Conservation (phyloP, 2,888 invertebrate genomes). For the Phasia obesa region DNA sequence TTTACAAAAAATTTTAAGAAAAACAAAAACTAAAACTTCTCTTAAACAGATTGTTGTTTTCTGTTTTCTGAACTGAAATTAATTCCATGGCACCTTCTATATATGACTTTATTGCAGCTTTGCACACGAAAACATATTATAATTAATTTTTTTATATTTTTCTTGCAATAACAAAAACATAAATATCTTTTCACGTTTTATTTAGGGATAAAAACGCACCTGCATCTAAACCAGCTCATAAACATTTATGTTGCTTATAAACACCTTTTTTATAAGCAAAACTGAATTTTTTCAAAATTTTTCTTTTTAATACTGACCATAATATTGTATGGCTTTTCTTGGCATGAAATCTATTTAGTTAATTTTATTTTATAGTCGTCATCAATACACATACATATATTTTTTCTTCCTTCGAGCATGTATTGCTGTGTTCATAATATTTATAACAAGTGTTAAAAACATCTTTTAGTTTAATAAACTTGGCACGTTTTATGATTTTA, state of each 20-base stretch:
- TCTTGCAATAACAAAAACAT: background rate
- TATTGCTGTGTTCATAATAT: conserved; percentile 34
- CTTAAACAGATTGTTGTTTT: background rate
- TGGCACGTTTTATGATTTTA: conserved; percentile 67
- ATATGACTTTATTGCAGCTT: background rate
- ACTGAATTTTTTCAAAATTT: background rate
- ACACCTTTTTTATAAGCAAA: conserved; percentile 21
- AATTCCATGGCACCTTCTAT: background rate
- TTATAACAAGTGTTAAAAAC: conserved; percentile 55
- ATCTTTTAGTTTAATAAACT: conserved; percentile 67
- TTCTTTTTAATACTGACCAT: conserved; percentile 7
- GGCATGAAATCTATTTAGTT: conserved; percentile 50
- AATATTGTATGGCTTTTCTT: conserved; percentile 8
- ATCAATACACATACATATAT: conserved; percentile 33
- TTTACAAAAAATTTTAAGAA: no score
- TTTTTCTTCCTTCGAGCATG: background rate
- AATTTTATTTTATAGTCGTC: conserved; percentile 59
- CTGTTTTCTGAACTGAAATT: background rate
- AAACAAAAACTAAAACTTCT: no score
- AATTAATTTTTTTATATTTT: conserved; percentile 40
- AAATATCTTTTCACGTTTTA: background rate
- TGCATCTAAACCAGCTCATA: conserved; percentile 31
- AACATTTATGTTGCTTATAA: conserved; percentile 47
- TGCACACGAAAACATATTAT: conserved; percentile 4
- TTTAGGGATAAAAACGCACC: background rate